Conservation (phyloP, 2,888 invertebrate genomes). For the Campaea margaritaria region DNA sequence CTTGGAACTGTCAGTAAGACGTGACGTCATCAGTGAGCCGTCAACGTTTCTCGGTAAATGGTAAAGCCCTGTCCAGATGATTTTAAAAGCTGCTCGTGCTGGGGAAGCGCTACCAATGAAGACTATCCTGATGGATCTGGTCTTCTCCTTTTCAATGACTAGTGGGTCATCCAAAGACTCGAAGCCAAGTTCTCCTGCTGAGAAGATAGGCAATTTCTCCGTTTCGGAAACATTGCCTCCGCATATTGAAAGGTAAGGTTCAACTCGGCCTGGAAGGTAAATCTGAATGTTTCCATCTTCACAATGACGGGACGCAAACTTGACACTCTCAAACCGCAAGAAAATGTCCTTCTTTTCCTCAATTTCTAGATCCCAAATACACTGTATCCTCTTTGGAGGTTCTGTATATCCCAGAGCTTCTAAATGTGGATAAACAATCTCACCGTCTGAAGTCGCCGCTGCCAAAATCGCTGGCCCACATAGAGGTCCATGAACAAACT, state of each 20-base stretch:
- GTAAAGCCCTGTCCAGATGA: constrained; percentile 95
- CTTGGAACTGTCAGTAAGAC: constrained; percentile 87
- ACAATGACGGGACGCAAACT: constrained; percentile 93
- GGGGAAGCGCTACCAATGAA: constrained; percentile 92
- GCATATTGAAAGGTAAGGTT: constrained; percentile 92
- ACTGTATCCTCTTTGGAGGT: constrained; percentile 89
- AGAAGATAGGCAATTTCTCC: constrained; percentile 91
- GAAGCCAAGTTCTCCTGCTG: constrained; percentile 90
- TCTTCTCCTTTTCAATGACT: constrained; percentile 85
- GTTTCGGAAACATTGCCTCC: constrained; percentile 94
- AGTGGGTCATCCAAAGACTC: constrained; percentile 84
- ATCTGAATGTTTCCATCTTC: constrained; percentile 95
- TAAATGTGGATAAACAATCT: constrained; percentile 94
- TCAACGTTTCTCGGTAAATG: constrained; percentile 94
- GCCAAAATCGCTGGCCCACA: constrained; percentile 93
- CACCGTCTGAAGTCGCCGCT: constrained; percentile 90
- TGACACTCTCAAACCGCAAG: constrained; percentile 94
- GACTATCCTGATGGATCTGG: constrained; percentile 88
- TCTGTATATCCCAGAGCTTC: constrained; percentile 90
- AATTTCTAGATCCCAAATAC: constrained; percentile 93
- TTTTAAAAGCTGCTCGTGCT: constrained; percentile 93
- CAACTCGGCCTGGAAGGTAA: constrained; percentile 89
- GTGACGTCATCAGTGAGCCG: constrained; percentile 91
- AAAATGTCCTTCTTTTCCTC: constrained; percentile 94
- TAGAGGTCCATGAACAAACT: constrained; percentile 95